These are phyloP conservation scores for Dendroctonus ponderosae DNA, from an alignment of 1,140 invertebrate species.

Conservation along the genomic window DNA sequence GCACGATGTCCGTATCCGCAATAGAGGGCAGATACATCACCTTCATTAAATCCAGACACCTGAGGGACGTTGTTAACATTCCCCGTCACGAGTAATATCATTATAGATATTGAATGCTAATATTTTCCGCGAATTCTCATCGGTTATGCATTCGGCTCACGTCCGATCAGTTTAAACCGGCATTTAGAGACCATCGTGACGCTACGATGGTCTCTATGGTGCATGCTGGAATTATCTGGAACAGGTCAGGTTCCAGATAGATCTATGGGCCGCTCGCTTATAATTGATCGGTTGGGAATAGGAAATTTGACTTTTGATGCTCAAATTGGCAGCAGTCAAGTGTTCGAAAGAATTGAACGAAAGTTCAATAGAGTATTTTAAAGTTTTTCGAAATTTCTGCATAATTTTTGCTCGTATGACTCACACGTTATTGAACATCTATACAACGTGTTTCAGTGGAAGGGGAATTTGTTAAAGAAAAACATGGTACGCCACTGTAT, in stretches of 20 bases:
- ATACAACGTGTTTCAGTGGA: no score
- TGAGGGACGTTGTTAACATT: slow-evolving; percentile 32
- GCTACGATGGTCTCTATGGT: slow-evolving; percentile 13
- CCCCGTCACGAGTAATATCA: slow-evolving; percentile 29
- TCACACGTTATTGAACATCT: no score
- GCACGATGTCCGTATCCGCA: not conserved
- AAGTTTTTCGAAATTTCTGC: no score
- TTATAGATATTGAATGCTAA: slow-evolving; percentile 33
- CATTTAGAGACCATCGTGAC: slow-evolving; percentile 26
- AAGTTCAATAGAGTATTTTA: no score
- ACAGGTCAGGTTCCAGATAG: not conserved
- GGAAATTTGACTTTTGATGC: no score
- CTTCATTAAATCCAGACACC: slow-evolving; percentile 26
- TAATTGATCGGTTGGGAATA: no score
- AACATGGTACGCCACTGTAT: no score
- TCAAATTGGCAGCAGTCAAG: no score
- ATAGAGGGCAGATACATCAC: slow-evolving; percentile 21
- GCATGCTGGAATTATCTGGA: slow-evolving; percentile 26
- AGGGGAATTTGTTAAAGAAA: no score
- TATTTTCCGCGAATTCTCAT: slow-evolving; percentile 23
- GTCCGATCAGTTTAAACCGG: slow-evolving; percentile 31
- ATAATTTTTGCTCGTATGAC: no score
- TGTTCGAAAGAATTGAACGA: no score
- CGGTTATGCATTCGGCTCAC: slow-evolving; percentile 28
- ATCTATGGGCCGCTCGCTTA: no score